Conservation (phyloP, 2,888 invertebrate species). For the Pachydiplax longipennis region DNA sequence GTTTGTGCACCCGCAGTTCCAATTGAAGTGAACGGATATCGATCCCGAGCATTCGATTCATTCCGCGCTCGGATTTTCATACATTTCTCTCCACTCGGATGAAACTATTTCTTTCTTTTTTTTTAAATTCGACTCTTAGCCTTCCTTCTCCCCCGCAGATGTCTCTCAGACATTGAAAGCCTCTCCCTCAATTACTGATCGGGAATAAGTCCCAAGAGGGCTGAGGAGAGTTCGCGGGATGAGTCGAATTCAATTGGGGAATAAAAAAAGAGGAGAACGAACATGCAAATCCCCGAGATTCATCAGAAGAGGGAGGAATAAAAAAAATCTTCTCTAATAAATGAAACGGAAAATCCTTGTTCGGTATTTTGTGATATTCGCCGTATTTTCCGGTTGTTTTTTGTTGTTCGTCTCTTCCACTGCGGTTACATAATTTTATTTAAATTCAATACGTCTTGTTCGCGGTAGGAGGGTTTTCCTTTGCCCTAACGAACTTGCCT, state of each 20-base stretch:
- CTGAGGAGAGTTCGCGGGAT: not conserved
- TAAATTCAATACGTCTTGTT: not conserved
- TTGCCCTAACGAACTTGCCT: constrained; percentile 6
- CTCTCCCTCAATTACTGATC: constrained; percentile 3
- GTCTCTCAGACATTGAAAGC: not conserved
- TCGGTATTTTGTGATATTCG: not conserved
- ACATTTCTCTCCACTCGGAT: not conserved
- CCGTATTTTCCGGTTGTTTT: not conserved
- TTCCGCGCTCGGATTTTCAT: not conserved
- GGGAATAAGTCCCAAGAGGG: constrained; percentile 19
- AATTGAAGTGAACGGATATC: no score
- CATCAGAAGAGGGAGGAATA: not conserved
- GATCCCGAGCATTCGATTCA: not conserved
- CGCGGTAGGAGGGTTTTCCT: not conserved
- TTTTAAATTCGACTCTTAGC: not conserved
- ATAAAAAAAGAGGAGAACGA: not conserved
- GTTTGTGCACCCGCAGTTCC: no score
- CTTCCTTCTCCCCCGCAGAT: not conserved
- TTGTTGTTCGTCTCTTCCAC: not conserved
- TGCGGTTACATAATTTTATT: not conserved
- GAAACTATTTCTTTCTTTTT: not conserved
- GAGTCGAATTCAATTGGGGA: constrained; percentile 6
- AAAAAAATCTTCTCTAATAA: not conserved
- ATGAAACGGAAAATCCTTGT: constrained; percentile 24
- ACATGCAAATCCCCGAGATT: not conserved